Conservation (phyloP, 1,140 invertebrate genomes). For the Laupala kohalensis region DNA sequence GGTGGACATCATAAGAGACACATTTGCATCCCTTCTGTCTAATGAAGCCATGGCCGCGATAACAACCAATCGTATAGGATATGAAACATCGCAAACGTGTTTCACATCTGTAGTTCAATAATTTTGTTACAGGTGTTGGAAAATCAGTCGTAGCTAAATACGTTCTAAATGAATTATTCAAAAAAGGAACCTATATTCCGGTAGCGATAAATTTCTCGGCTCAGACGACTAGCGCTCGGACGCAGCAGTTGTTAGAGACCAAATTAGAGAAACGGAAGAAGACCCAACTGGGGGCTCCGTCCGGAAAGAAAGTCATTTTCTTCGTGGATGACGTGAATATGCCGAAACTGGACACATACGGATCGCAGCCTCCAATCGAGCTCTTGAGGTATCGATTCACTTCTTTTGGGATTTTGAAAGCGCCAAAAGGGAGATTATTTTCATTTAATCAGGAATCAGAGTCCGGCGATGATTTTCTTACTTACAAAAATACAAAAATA, state of each 20-base stretch:
- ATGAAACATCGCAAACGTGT: no score
- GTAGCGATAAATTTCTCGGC: conserved; percentile 77
- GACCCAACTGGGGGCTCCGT: conserved; percentile 66
- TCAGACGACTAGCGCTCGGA: conserved; percentile 67
- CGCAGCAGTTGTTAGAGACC: conserved; percentile 66
- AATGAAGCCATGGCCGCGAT: no score
- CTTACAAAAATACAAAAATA: no score
- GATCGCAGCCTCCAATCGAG: conserved; percentile 82
- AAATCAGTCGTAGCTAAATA: conserved; percentile 72
- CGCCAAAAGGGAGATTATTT: no score
- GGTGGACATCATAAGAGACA: no score
- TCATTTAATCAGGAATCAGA: no score
- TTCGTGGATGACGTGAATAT: conserved; percentile 92
- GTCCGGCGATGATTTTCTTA: no score
- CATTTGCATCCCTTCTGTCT: no score
- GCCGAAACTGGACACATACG: conserved; percentile 71
- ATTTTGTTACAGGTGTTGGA: conserved; percentile 50
- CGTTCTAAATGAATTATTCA: conserved; percentile 48
- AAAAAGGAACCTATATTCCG: conserved; percentile 48
- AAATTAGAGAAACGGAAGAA: conserved; percentile 71
- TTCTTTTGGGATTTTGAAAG: no score
- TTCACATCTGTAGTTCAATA: no score
- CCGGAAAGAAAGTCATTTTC: conserved; percentile 68
- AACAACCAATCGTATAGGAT: no score
- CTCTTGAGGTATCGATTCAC: conserved; percentile 65